Conservation (phyloP, 2,113 vertebrate species). For the Hemiprocne comata region DNA sequence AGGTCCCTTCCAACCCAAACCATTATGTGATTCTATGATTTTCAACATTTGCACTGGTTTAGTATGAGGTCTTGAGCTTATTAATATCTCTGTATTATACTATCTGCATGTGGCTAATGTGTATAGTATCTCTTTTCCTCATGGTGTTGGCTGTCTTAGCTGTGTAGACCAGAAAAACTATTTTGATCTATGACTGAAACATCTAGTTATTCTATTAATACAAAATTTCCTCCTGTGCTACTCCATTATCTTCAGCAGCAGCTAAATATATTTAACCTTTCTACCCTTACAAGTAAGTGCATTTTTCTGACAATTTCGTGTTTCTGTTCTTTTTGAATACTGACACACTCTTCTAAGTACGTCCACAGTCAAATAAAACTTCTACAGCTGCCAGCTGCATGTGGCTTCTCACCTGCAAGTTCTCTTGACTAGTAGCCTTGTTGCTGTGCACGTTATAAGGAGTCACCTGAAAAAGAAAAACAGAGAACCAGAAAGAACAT, state of each 20-base stretch:
- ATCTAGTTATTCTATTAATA: neutral
- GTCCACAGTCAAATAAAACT: neutral
- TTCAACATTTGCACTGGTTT: neutral
- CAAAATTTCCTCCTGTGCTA: neutral
- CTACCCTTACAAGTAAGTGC: neutral
- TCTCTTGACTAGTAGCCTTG: neutral
- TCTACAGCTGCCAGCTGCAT: neutral
- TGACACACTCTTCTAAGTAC: neutral
- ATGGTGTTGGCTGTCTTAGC: neutral
- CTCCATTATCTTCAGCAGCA: neutral
- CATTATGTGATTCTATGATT: neutral
- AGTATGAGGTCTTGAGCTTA: neutral
- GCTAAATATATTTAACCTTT: neutral
- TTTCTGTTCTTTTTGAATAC: neutral
- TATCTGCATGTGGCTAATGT: neutral
- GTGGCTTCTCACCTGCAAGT: neutral
- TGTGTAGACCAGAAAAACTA: neutral
- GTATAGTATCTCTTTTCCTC: neutral
- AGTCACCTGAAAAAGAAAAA: constrained; percentile 3
- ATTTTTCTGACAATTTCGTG: neutral
- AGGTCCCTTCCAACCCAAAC: too few relatives aligned
- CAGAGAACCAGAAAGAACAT: neutral
- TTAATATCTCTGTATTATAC: neutral
- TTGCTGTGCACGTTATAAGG: neutral
- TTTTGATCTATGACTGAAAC: neutral